Base-by-base conservation (phyloP, 1,140 invertebrate species). In the Tetranychus cinnabarinus region DNA sequence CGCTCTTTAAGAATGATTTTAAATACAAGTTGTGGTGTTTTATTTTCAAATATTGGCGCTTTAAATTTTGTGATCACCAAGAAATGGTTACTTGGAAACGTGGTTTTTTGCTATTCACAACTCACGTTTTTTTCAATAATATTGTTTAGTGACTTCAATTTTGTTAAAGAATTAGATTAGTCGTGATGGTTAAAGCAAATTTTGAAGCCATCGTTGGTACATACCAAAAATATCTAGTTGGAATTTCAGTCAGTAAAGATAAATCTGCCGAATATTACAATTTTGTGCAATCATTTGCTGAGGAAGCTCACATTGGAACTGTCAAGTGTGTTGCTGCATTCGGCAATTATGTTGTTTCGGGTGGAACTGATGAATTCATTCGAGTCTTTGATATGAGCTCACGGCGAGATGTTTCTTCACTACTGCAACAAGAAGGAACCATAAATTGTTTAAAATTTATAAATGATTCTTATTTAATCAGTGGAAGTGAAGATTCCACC, bases 311-410 rank as follows among this genome's bases (percentile, higher is more conserved):
- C 70, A 75, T 77, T 64, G 81, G 81, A 6, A 85, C 86, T 66
- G 76, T 97, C 2, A 77, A 84, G 66, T 79, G 79, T 66, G 68
- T 92, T 3, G 77, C 82, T 1, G 74, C 78, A 33, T 79, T 76
- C n/a, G 80, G 78, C 34, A 79, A 82, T 67, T 84, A 82, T 72
- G 71, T 93, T 54, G 88, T 85, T 13, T 88, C 86, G 33, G 87
- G 87, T 10, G 83, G 85, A 54, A 80, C 82, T 23, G 90, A 96
- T 75, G 90, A 95, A 75, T 81, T 81, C 54, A 81, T 95, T 64
- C 80, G 83, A 56, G 71, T 96, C 1, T 88, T 89, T 67, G 83
- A 93, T 70, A 79, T 96, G 73, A 78, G 79, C 58, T 77, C 76
- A 1, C 75, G 86, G 35, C 80, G 78, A 64, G 85, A 91, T 71